A percentile compares a stretch with the other conserved stretches of the same genome.
phyloP scores from a whole-genome alignment of 2,113 vertebrate genomes.

The Cichladusa arquata region DNA sequence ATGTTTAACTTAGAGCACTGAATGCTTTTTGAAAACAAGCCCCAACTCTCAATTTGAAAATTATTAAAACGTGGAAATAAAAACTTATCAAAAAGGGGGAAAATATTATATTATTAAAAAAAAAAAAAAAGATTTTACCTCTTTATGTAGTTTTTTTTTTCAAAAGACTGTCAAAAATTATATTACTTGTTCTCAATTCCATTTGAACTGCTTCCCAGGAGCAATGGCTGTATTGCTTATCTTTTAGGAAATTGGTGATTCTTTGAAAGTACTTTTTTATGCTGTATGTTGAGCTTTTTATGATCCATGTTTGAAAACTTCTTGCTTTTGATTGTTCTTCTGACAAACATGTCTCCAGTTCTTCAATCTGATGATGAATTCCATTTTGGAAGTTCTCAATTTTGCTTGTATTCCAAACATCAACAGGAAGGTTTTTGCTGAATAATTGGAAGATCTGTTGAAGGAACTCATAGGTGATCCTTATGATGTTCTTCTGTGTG shows the following conservation, averaged over 20 bases:
- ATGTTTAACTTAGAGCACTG: neutral
- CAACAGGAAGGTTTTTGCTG: neutral
- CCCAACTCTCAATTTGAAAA: neutral
- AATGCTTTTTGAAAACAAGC: neutral
- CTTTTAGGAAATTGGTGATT: slow-evolving; percentile 52
- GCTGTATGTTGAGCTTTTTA: neutral
- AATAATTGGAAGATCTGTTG: slow-evolving; percentile 50
- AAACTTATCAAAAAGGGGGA: neutral
- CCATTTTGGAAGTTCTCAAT: slow-evolving; percentile 7
- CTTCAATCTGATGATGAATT: slow-evolving; percentile 36
- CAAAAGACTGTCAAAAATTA: slow-evolving; percentile 13
- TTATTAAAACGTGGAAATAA: neutral
- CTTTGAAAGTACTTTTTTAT: slow-evolving; percentile 63
- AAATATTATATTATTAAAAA: neutral
- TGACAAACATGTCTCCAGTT: slow-evolving; percentile 22
- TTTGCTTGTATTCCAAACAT: neutral
- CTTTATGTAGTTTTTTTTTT: neutral
- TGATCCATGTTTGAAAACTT: neutral
- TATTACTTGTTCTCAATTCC: slow-evolving; percentile 55
- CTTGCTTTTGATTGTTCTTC: neutral
- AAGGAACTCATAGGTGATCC: slow-evolving; percentile 12
- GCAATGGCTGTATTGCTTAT: slow-evolving; percentile 61
- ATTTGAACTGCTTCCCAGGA: slow-evolving; percentile 51
- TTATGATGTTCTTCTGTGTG: neutral
- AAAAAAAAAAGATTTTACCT: neutral